Evolutionary conservation across 1,140 invertebrate genomes (phyloP).

Genomic region (Aphelenchoides fujianensis): DNA sequence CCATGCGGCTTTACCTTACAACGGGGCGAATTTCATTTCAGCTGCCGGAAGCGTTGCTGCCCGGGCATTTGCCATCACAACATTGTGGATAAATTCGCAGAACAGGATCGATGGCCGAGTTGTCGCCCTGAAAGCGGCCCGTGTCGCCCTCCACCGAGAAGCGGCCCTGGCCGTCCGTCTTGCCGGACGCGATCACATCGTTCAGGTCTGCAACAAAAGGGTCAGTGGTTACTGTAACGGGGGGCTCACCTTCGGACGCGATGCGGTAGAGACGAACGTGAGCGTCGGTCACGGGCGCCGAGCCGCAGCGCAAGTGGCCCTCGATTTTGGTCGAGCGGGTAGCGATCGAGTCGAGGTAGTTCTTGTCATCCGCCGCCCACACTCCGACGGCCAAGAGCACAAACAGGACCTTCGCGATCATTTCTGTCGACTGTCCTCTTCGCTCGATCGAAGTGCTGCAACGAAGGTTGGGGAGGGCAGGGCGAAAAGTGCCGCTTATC

Average conservation of each 20-base stretch:
- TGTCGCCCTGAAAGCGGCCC: neutral
- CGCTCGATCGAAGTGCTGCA: too few relatives aligned
- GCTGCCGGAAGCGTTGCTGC: too few relatives aligned
- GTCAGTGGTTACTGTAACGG: neutral
- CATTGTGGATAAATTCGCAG: slow-evolving; percentile 26
- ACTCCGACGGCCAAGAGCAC: too few relatives aligned
- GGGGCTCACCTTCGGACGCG: slow-evolving; percentile 7
- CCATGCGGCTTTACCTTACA: too few relatives aligned
- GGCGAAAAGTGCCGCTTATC: too few relatives aligned
- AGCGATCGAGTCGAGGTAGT: neutral
- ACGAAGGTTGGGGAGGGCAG: too few relatives aligned
- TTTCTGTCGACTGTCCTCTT: too few relatives aligned
- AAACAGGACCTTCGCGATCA: too few relatives aligned
- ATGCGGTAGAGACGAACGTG: slow-evolving; percentile 1
- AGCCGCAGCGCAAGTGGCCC: neutral
- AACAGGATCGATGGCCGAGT: slow-evolving; percentile 22
- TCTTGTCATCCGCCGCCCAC: too few relatives aligned
- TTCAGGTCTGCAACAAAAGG: slow-evolving; percentile 13
- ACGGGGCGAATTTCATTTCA: too few relatives aligned
- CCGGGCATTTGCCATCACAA: too few relatives aligned
- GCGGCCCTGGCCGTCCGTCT: slow-evolving; percentile 16
- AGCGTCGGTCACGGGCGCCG: neutral
- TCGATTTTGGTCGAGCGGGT: slow-evolving; percentile 11
- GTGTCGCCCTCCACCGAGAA: slow-evolving; percentile 29
- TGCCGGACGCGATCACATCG: slow-evolving; percentile 8